phyloP scores from a whole-genome alignment of 2,888 invertebrate genomes.

The Platycheirus rosarum region DNA sequence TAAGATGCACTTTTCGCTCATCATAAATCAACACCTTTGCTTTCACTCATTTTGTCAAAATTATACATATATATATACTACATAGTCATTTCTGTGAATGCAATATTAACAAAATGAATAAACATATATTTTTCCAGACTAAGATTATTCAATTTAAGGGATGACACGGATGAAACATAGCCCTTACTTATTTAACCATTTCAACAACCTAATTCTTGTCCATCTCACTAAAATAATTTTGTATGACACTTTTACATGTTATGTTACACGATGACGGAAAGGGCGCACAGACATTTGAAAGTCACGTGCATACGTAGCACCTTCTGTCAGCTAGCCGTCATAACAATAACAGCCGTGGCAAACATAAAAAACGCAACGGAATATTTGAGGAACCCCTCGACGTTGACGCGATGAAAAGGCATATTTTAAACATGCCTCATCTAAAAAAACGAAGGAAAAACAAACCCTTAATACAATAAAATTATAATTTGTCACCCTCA shows the following conservation, averaged over 20 bases:
- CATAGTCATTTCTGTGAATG: slow-evolving; percentile 63
- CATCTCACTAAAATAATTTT: slow-evolving; percentile 50
- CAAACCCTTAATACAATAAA: slow-evolving; percentile 64
- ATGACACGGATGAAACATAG: slow-evolving; percentile 50
- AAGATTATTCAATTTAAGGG: slow-evolving; percentile 71
- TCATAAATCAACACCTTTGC: slow-evolving; percentile 59
- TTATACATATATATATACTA: slow-evolving; percentile 67
- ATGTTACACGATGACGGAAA: slow-evolving; percentile 44
- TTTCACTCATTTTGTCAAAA: slow-evolving; percentile 3
- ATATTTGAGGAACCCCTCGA: slow-evolving; percentile 39
- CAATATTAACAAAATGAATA: slow-evolving; percentile 69
- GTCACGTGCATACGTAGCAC: slow-evolving; percentile 52
- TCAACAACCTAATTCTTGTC: slow-evolving; percentile 48
- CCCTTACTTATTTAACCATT: slow-evolving; percentile 26
- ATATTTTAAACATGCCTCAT: slow-evolving; percentile 43
- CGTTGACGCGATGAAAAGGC: slow-evolving; percentile 52
- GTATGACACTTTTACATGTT: slow-evolving; percentile 55
- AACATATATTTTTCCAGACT: slow-evolving; percentile 44
- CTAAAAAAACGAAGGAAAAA: slow-evolving; percentile 28
- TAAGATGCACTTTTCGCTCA: background rate
- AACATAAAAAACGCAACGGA: slow-evolving; percentile 47
- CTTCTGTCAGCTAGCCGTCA: slow-evolving; percentile 69
- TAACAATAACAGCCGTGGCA: slow-evolving; percentile 69
- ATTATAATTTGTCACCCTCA: slow-evolving; percentile 73
- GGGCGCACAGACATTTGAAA: slow-evolving; percentile 35